A percentile compares a stretch with the other conserved stretches of the same genome.
Evolutionary conservation across 2,888 invertebrate species (phyloP).

Genomic region (Rhodophaea formosa): DNA sequence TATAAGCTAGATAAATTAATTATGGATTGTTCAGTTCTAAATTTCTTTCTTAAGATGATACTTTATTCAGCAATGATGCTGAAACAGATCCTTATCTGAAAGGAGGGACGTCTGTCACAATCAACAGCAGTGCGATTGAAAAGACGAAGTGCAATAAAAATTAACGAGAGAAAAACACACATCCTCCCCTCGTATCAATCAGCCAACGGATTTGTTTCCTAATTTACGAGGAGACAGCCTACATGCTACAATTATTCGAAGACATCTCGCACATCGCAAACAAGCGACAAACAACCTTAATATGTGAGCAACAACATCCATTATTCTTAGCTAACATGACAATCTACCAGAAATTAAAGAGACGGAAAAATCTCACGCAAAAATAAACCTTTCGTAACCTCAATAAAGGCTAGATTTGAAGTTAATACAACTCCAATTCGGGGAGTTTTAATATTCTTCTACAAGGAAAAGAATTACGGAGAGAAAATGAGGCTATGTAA

Average conservation of each 20-base stretch:
- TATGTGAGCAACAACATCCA: constrained; percentile 34
- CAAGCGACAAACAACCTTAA: constrained; percentile 45
- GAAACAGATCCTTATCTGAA: not conserved
- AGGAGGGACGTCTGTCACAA: constrained; percentile 1
- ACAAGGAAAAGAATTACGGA: constrained; percentile 75
- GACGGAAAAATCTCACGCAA: constrained; percentile 28
- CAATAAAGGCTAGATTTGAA: constrained; percentile 38
- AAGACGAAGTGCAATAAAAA: constrained; percentile 62
- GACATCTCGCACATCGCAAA: constrained; percentile 45
- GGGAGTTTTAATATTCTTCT: constrained; percentile 74
- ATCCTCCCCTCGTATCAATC: constrained; percentile 66
- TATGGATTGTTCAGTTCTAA: too few relatives aligned
- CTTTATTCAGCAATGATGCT: not conserved
- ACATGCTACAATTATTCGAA: constrained; percentile 77
- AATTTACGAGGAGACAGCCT: constrained; percentile 75
- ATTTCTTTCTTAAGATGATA: not conserved
- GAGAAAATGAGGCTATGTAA: constrained; percentile 74
- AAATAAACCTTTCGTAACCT: constrained; percentile 41
- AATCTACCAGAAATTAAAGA: constrained; percentile 51
- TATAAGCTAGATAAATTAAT: too few relatives aligned
- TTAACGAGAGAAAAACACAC: constrained; percentile 52
- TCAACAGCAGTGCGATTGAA: constrained; percentile 25
- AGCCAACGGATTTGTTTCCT: constrained; percentile 73
- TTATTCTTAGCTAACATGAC: constrained; percentile 33
- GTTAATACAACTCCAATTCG: constrained; percentile 49